A percentile compares a stretch with the other conserved stretches of the same genome.
Evolutionary conservation across 1,140 invertebrate genomes (phyloP).

Genomic region (Orchesella cincta): DNA sequence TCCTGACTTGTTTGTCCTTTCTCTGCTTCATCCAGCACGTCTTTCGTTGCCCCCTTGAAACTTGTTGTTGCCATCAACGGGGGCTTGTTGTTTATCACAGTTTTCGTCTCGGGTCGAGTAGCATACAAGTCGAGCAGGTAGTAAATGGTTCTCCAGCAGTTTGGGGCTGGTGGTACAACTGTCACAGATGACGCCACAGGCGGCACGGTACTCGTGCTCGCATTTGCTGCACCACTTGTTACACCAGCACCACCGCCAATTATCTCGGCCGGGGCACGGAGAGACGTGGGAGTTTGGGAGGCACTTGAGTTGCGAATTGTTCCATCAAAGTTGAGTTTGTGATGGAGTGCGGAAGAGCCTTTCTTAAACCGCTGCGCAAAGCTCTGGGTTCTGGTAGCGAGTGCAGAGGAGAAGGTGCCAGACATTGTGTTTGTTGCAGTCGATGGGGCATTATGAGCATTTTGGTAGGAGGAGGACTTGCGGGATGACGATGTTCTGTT

Average conservation of each 20-base stretch:
- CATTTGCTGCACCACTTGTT: background rate
- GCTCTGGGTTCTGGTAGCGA: constrained; percentile 71
- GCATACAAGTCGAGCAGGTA: constrained; percentile 89
- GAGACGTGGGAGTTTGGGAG: constrained; percentile 47
- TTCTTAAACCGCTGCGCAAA: constrained; percentile 77
- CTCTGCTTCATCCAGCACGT: constrained; percentile 44
- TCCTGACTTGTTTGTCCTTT: constrained; percentile 34
- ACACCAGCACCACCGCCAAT: constrained; percentile 26
- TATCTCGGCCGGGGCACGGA: constrained; percentile 41
- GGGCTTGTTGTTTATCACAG: constrained; percentile 64
- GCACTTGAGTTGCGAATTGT: constrained; percentile 44
- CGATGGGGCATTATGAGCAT: constrained; percentile 59
- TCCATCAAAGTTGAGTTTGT: constrained; percentile 35
- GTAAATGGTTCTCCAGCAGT: constrained; percentile 93
- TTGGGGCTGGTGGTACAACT: constrained; percentile 62
- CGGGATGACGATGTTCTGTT: background rate
- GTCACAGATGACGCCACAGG: too few species aligned
- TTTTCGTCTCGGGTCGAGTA: constrained; percentile 91
- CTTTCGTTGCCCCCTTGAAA: constrained; percentile 29
- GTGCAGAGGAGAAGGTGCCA: constrained; percentile 2
- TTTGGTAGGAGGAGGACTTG: background rate
- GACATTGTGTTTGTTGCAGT: constrained; percentile 56
- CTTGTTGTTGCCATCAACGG: background rate
- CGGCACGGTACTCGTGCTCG: background rate
- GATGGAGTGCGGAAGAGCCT: background rate